Evolutionary conservation across 2,888 invertebrate genomes (phyloP), one percentile per base, ranked within the genome.

Genomic region (Apotomis betuletana): DNA sequence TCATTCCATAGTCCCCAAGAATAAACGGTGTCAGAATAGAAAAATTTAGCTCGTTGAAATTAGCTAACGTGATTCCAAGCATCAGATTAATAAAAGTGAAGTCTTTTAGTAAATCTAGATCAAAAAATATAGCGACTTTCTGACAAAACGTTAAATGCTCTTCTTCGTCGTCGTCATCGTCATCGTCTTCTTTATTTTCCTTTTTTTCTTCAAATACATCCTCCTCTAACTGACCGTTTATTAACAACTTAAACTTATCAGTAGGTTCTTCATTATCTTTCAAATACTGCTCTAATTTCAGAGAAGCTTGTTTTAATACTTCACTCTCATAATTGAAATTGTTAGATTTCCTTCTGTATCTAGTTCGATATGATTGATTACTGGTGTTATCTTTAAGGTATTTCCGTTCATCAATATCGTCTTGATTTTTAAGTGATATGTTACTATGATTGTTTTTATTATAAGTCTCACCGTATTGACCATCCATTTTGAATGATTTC

Each of bases 21-120:
- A 96, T 95, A 75, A 96, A 96, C 0, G 96, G 96, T 0, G 96
- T 96, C 63, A 96, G 81, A 63, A 96, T 94, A 2, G 96, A 95
- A 82, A 96, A 96, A 83, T 96, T 96, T 5, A 96, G 79, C 84
- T 96, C 96, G 4, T 95, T 95, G 79, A 96, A 96, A 80, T 95
- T 95, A 0, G 96, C 96, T 54, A 96, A 88, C 0, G 96, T 96
- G 62, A 96, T 91, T 0, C 96, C 96, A 68, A 96, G 82, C 93
- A 96, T 96, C 12, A 96, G 89, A 79, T 96, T 96, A 3, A 96
- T 94, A 78, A 95, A 96, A 4, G 95, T 94, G 12, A 94, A 94
- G 85, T 96, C 96, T 77, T 94, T 94, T 69, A 96, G 84, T 64
- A 96, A 90, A 83, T 95, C 95, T 73, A 96, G 91, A 83, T 96